Evolutionary conservation across 2,797 vertebrate genomes (phyloP), one percentile per base, ranked within the genome.

Genomic region (Merluccius polli): DNA sequence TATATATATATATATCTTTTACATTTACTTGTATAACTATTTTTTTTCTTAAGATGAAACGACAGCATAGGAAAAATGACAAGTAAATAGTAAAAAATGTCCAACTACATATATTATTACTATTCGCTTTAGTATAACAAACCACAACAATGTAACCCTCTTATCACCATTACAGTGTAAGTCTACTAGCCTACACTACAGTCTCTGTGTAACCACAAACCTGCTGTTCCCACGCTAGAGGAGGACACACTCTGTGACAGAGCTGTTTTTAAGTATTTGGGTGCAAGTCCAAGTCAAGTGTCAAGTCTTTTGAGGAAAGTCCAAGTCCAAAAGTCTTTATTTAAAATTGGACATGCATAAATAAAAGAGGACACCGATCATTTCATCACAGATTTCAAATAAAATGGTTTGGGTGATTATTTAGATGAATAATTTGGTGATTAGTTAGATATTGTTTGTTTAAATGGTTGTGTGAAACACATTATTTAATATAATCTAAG

Each of bases 161-260:
- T 7, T 27, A 27, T 27, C 59, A 4, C n/a, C 59, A 13, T 13
- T n/a, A n/a, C n/a, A n/a, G n/a, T n/a, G n/a, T 9, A 27, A 24
- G 52, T 5, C n/a, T 24, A n/a, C 59, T 1, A 65, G 52, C 52
- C 52, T 18, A 1, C 41, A 44, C 44, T 24, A n/a, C 24, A 24
- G n/a, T 65, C 24, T 29, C 29, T 33, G 74, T 65, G 27, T 74
- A 30, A n/a, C 30, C 59, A 71, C 71, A 29, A 76, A 74, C 63
- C 35, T 73, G 48, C 38, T 33, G 79, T 71, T 41, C 73, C 30
- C 44, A 59, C 59, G 72, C 78, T 21, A 13, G 44, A 48, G 44
- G 44, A 6, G 52, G 52, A n/a, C 21, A 15, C 41, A 35, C 33
- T 35, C 3, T 35, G 33, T 8, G n/a, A n/a, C 36, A 38, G 5